Conservation (phyloP, 2,797 vertebrate species). For the Carcharodon carcharias region DNA sequence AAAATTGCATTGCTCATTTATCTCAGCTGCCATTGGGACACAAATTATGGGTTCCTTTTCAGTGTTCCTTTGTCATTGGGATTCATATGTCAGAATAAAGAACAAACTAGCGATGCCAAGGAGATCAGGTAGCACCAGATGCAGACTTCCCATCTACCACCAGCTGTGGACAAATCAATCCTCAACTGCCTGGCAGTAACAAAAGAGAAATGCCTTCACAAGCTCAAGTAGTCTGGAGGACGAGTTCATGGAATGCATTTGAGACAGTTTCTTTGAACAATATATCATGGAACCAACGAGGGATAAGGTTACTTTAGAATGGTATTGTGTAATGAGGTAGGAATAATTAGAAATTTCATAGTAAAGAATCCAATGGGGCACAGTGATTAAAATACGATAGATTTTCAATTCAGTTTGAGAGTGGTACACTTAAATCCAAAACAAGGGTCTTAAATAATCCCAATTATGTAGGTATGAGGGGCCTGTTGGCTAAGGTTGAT, state of each 20-base stretch:
- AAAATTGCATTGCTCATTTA: not conserved
- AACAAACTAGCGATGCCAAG: not conserved
- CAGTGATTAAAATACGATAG: not conserved
- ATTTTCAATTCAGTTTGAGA: not conserved
- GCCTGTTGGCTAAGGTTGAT: no score
- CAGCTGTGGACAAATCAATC: not conserved
- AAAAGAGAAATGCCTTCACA: not conserved
- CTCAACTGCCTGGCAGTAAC: not conserved
- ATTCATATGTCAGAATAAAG: not conserved
- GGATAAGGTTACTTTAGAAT: not conserved
- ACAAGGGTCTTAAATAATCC: not conserved
- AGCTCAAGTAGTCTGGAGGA: not conserved
- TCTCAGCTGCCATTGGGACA: not conserved
- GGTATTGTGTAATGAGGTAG: not conserved
- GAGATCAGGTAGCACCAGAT: not conserved
- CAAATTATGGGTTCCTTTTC: not conserved
- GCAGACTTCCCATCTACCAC: not conserved
- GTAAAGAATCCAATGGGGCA: not conserved
- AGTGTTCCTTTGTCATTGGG: not conserved
- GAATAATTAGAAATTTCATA: not conserved
- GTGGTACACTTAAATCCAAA: not conserved
- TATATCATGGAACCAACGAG: not conserved
- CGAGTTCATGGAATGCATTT: not conserved
- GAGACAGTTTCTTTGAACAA: not conserved
- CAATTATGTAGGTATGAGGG: no score